Percentiles rank a stretch among this genome's conserved stretches.
phyloP scores from a whole-genome alignment of 2,888 invertebrate genomes.

The Drosophila ustulata region DNA sequence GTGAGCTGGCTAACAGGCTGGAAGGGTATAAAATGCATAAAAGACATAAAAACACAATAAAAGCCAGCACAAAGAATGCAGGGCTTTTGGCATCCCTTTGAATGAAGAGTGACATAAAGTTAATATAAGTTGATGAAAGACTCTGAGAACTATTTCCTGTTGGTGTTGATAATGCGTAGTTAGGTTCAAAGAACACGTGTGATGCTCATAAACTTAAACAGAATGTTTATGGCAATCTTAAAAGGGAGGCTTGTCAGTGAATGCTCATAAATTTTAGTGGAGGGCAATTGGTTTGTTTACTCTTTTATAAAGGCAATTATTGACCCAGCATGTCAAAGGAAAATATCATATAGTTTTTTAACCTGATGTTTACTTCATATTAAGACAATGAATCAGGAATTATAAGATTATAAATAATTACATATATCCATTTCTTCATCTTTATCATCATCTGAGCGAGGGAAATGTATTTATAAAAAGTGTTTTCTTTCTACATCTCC shows the following conservation, averaged over 20 bases:
- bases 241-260: neutral
- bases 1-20: slow-evolving; percentile 3
- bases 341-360: neutral
- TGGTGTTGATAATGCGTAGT: slow-evolving; percentile 5
- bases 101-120: neutral
- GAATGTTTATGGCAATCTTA: neutral
- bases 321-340: neutral
- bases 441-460: no score
- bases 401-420: no score
- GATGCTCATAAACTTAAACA: neutral
- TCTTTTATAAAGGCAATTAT: neutral
- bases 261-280: neutral
- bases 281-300: neutral
- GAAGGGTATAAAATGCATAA: slow-evolving; percentile 1
- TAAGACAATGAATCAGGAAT: neutral
- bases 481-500: no score
- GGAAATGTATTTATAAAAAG: no score
- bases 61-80: neutral
- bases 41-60: neutral
- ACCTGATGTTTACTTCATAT: neutral
- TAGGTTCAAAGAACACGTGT: neutral
- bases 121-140: neutral
- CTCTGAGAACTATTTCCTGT: neutral
- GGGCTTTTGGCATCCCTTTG: neutral
- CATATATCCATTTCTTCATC: no score